Conservation (phyloP, 2,113 vertebrate species). For the Misgurnus mizolepis region DNA sequence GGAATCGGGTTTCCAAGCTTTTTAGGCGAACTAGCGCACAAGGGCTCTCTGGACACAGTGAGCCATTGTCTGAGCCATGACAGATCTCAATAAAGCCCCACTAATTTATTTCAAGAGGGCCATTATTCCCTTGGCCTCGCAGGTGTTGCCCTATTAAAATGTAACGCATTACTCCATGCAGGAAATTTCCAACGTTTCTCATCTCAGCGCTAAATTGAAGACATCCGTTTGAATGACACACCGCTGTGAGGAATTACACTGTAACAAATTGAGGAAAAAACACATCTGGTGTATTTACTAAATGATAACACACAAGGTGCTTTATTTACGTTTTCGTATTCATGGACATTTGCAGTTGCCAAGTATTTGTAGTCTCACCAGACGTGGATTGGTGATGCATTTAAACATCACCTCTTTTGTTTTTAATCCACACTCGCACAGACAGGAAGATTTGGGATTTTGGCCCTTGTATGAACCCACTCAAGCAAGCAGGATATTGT, state of each 20-base stretch:
- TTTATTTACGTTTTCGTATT: conserved; percentile 44
- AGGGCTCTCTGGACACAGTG: conserved; percentile 53
- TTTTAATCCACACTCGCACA: conserved; percentile 28
- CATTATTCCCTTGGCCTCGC: conserved; percentile 77
- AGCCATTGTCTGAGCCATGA: conserved; percentile 66
- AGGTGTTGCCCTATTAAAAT: conserved; percentile 82
- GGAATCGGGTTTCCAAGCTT: conserved; percentile 48
- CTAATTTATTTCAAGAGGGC: conserved; percentile 83
- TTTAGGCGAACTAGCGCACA: conserved; percentile 40
- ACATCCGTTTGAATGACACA: conserved; percentile 42
- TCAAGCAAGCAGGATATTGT: conserved; percentile 23
- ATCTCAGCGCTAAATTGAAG: conserved; percentile 43
- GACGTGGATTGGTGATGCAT: conserved; percentile 34
- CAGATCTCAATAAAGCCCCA: conserved; percentile 72
- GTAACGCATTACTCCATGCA: conserved; percentile 58
- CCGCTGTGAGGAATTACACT: conserved; percentile 29
- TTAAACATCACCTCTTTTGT: conserved; percentile 24
- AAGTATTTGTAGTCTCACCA: conserved; percentile 15
- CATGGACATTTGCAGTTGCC: conserved; percentile 24
- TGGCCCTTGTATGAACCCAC: conserved; percentile 46
- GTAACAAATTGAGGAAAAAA: conserved; percentile 11
- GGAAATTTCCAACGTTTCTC: conserved; percentile 32
- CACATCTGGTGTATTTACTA: conserved; percentile 10
- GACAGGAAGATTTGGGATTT: neutral
- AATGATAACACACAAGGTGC: conserved; percentile 25